A percentile compares a stretch with the other conserved stretches of the same genome.
Conservation (phyloP, 2,888 invertebrate species). For the Lottia gigantea region DNA sequence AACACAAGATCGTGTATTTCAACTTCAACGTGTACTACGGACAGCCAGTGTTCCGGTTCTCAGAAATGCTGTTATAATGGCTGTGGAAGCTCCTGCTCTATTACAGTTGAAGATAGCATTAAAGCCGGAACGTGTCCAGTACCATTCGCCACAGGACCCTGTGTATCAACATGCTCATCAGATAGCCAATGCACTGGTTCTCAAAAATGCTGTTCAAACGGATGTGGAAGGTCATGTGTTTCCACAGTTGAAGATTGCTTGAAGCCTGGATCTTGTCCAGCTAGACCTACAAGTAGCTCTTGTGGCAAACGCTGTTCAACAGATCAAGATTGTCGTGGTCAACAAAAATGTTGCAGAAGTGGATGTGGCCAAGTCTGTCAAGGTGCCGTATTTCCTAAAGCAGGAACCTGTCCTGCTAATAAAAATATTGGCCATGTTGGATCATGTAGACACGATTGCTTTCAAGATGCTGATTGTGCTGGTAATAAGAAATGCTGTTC, state of each 20-base stretch:
- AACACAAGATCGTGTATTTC: not conserved
- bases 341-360: slow-evolving; percentile 2
- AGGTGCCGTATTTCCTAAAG: not conserved
- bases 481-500: not conserved
- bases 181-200: not conserved
- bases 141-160: not conserved
- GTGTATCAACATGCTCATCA: not conserved
- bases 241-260: not conserved
- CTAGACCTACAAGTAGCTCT: not conserved
- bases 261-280: not conserved
- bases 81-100: too few relatives aligned
- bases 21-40: too few relatives aligned
- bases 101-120: too few relatives aligned
- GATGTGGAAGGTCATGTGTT: not conserved
- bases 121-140: not conserved
- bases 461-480: not conserved
- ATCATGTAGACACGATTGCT: not conserved
- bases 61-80: too few relatives aligned
- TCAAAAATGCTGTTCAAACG: not conserved
- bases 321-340: not conserved
- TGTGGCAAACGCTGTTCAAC: not conserved
- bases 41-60: too few relatives aligned
- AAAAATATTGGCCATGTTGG: not conserved
- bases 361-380: not conserved
- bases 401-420: not conserved